phyloP scores from a whole-genome alignment of 2,888 invertebrate species.

The Sabellastarte sp. region DNA sequence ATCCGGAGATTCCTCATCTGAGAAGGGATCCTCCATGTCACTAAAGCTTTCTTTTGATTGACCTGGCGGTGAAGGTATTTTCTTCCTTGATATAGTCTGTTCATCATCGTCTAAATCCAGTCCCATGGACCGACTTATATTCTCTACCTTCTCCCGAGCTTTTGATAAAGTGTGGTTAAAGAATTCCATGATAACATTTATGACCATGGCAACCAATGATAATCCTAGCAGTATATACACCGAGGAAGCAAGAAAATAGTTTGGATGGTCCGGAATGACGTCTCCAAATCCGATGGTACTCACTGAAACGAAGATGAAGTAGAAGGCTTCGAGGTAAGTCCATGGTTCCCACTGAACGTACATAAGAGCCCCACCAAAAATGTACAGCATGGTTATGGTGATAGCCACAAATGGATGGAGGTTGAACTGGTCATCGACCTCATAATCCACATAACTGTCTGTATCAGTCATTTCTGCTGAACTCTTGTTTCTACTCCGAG shows the following conservation, averaged over 20 bases:
- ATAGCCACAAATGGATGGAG: slow-evolving; percentile 88
- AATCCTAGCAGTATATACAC: slow-evolving; percentile 91
- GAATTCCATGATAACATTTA: slow-evolving; percentile 75
- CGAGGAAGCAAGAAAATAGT: slow-evolving; percentile 86
- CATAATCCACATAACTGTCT: background rate
- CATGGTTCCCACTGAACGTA: slow-evolving; percentile 69
- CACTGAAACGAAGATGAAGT: slow-evolving; percentile 95
- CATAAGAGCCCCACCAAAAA: slow-evolving; percentile 79
- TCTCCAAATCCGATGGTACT: slow-evolving; percentile 97
- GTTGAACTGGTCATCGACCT: slow-evolving; percentile 71
- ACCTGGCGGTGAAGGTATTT: too few relatives aligned
- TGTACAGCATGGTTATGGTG: slow-evolving; percentile 78
- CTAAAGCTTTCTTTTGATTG: too few relatives aligned
- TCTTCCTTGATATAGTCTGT: too few relatives aligned
- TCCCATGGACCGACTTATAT: slow-evolving; percentile 11
- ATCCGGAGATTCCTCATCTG: too few relatives aligned
- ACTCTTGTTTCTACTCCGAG: background rate
- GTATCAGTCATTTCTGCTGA: background rate
- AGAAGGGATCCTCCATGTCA: too few relatives aligned
- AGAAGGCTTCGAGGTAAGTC: slow-evolving; percentile 91
- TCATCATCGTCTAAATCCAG: slow-evolving; percentile 9
- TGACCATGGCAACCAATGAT: slow-evolving; percentile 94
- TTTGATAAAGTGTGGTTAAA: slow-evolving; percentile 33
- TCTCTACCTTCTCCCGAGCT: slow-evolving; percentile 38
- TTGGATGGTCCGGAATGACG: slow-evolving; percentile 81